These are phyloP conservation scores for Bubo bubo DNA, from an alignment of 2,113 vertebrate species.

Conservation along the genomic window DNA sequence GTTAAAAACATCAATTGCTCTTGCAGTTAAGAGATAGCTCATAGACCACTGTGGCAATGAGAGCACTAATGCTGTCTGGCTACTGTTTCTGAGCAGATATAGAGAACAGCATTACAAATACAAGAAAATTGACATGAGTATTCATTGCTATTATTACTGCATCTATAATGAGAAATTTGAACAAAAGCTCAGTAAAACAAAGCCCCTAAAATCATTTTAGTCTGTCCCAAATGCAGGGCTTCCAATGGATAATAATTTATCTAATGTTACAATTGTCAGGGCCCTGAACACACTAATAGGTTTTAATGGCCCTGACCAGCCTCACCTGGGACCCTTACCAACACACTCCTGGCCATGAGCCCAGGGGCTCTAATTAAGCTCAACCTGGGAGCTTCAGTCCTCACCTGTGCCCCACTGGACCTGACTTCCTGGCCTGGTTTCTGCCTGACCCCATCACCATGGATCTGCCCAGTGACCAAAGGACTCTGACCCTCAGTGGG, in stretches of 20 bases:
- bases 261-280: not conserved
- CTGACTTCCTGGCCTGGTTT: not conserved
- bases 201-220: not conserved
- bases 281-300: not conserved
- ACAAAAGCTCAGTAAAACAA: not conserved
- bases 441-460: not conserved
- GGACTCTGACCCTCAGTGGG: not conserved
- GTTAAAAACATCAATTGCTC: not conserved
- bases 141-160: not conserved
- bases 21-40: not conserved
- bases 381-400: not conserved
- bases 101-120: not conserved
- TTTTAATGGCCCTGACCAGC: not conserved
- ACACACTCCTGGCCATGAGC: not conserved
- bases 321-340: not conserved
- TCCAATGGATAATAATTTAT: not conserved
- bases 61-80: not conserved
- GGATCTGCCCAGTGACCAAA: not conserved
- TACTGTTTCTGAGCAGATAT: not conserved
- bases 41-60: not conserved
- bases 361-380: not conserved
- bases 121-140: not conserved
- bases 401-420: not conserved
- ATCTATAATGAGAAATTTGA: not conserved
- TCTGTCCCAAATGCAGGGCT: not conserved